Percentiles rank a stretch among this genome's conserved stretches.
Conservation (phyloP, 2,797 vertebrate genomes). For the Gallinago solitaria region DNA sequence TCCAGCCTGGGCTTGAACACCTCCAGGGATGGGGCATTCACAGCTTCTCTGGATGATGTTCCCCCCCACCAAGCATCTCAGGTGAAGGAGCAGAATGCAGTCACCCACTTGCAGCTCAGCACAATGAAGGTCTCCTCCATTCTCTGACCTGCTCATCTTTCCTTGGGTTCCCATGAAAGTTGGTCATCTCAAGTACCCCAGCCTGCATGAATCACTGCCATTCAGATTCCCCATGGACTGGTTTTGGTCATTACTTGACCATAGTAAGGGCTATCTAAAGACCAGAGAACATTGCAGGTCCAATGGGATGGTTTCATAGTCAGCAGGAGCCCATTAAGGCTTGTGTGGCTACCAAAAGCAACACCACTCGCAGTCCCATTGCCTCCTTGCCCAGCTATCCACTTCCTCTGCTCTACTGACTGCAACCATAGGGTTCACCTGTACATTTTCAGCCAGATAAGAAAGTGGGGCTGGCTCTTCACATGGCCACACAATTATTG, state of each 20-base stretch:
- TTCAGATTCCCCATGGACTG: background rate
- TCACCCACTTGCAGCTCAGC: background rate
- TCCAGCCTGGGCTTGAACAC: no score
- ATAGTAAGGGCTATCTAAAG: background rate
- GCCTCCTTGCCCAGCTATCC: background rate
- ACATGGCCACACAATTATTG: background rate
- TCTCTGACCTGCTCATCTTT: background rate
- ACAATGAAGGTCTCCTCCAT: background rate
- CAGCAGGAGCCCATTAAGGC: background rate
- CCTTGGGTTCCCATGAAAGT: background rate
- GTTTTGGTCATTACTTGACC: background rate
- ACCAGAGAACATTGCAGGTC: background rate
- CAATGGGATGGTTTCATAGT: background rate
- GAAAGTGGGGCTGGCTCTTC: background rate
- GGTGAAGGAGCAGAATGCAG: background rate
- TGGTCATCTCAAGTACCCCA: background rate
- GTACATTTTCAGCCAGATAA: background rate
- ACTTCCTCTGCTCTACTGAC: background rate
- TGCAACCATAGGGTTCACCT: background rate
- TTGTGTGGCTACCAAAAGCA: background rate
- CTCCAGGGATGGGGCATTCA: no score
- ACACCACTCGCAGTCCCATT: accelerated
- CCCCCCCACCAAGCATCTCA: accelerated
- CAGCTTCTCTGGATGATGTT: background rate
- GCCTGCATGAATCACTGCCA: background rate